Conservation (phyloP, 2,888 invertebrate genomes). For the Choristoneura rosaceana region DNA sequence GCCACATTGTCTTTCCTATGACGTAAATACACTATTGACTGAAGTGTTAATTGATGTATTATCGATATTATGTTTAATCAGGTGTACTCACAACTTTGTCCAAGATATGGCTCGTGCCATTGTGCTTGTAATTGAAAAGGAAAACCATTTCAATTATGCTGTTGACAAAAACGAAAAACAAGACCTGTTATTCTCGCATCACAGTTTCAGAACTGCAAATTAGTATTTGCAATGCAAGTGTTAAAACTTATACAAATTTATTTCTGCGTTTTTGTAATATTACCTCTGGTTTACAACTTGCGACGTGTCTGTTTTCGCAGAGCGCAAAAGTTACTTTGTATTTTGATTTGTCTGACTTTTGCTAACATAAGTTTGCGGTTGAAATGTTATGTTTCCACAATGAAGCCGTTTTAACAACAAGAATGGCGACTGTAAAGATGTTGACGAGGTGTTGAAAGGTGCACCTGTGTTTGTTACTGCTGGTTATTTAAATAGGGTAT, state of each 20-base stretch:
- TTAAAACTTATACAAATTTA: background rate
- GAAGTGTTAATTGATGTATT: constrained; percentile 28
- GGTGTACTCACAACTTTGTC: constrained; percentile 17
- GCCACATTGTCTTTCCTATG: constrained; percentile 22
- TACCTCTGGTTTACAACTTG: background rate
- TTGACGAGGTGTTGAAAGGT: constrained; percentile 30
- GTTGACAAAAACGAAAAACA: constrained; percentile 6
- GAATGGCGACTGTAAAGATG: constrained; percentile 9
- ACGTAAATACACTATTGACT: constrained; percentile 19
- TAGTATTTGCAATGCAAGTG: background rate
- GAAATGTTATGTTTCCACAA: background rate
- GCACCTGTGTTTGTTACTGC: constrained; percentile 33
- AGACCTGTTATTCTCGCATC: background rate
- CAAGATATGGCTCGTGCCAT: constrained; percentile 30
- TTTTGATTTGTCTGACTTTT: background rate
- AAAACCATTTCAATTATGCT: constrained; percentile 20
- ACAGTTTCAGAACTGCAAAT: constrained; percentile 16
- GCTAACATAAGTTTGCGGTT: constrained; percentile 20
- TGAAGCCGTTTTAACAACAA: background rate
- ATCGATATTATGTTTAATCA: constrained; percentile 32
- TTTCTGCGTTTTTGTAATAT: background rate
- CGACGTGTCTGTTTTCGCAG: background rate
- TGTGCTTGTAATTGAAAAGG: constrained; percentile 22
- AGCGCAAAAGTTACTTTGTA: background rate
- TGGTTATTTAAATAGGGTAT: constrained; percentile 3